Evolutionary conservation across 2,113 vertebrate species (phyloP), one percentile per base, ranked within the genome.

Genomic region (Hydrolagus affinis): DNA sequence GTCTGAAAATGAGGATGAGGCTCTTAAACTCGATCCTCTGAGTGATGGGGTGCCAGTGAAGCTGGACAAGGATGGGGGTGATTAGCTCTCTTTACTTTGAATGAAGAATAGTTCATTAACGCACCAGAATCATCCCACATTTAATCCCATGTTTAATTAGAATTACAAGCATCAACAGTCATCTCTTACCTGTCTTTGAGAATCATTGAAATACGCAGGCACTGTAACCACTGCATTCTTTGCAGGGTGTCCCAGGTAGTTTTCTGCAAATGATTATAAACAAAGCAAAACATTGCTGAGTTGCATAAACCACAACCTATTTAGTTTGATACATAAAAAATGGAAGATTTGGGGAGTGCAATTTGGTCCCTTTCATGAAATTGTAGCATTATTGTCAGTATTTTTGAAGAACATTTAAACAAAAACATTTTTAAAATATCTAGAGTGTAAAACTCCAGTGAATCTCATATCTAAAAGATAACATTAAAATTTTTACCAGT

Each of bases 141-240:
- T n/a, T n/a, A n/a, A n/a, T n/a, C n/a, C n/a, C n/a, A 44, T 44
- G 44, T 44, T 57, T 25, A 23, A 44, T 59, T 12, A 4, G 17
- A 86, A 8, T 11, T 30, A 0, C 0, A 70, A 17, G 0, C 19
- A 86, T 56, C 4, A 7, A 17, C 70, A 75, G 60, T 32, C 86
- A 62, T 15, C 2, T 23, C 77, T 87, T 90, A 98, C 98, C 96
- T 99, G 98, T 94, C 98, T 95, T 91, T 99, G 98, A 66, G 98
- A 99, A 89, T 99, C 97, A 12, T 99, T 99, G 93, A 99, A 99
- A 91, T 99, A 99, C 73, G 98, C 98, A 85, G 98, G 98, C 4
- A 98, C 98, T 17, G 98, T 99, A 87, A 99, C 91, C 15, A 99
- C 98, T 0, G 97, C 97, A 0, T 99, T 99, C 93, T 98, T 99